A percentile compares a stretch with the other conserved stretches of the same genome.
These are phyloP conservation scores for Coecobrya sp. DNA, from an alignment of 2,888 invertebrate genomes.

Conservation along the genomic window DNA sequence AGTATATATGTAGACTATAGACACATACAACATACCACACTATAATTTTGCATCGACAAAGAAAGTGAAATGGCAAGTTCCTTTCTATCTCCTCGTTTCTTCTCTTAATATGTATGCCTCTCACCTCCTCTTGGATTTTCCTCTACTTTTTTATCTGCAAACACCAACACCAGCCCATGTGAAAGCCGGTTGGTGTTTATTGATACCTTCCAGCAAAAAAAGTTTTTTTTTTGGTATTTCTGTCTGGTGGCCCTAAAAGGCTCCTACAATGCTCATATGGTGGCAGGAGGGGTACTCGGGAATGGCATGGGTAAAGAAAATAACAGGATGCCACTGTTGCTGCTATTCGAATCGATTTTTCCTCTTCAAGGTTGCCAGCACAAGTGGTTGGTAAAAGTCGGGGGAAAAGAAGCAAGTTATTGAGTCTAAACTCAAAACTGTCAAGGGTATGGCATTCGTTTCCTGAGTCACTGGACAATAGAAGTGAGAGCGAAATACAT, in stretches of 20 bases:
- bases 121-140: slow-evolving; percentile 39
- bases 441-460: too few relatives aligned
- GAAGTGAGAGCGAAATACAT: too few relatives aligned
- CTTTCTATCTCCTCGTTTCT: not conserved
- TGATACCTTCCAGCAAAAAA: slow-evolving; percentile 37
- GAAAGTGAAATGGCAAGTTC: slow-evolving; percentile 1
- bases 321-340: slow-evolving; percentile 56
- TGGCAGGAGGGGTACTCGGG: not conserved
- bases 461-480: too few relatives aligned
- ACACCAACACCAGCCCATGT: not conserved
- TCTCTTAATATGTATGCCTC: slow-evolving; percentile 31
- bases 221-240: not conserved
- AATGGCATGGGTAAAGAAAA: not conserved
- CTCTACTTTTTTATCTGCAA: slow-evolving; percentile 29
- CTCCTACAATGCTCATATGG: not conserved
- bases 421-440: not conserved
- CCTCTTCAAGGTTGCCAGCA: slow-evolving; percentile 68
- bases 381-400: slow-evolving; percentile 56
- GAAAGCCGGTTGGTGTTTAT: slow-evolving; percentile 49
- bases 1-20: slow-evolving; percentile 36
- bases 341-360: slow-evolving; percentile 58
- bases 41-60: not conserved
- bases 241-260: not conserved
- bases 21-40: not conserved
- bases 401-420: slow-evolving; percentile 5